Percentiles rank a stretch among this genome's conserved stretches.
These are phyloP conservation scores for Tenthredo scrophulariae DNA, from an alignment of 2,888 invertebrate genomes.

Conservation along the genomic window DNA sequence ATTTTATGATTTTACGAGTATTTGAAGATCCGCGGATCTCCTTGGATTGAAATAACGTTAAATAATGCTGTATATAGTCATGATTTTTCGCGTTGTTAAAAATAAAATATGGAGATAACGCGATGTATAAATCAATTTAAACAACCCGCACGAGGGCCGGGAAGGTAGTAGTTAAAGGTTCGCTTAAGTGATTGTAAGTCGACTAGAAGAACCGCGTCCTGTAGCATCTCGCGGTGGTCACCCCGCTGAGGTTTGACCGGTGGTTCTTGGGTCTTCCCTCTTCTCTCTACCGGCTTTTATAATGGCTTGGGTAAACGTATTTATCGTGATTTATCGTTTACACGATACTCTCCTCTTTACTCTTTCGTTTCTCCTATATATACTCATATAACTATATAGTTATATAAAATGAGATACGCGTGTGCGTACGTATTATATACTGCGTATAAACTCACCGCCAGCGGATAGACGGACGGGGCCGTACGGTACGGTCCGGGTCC, in stretches of 20 bases:
- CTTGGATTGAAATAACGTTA: neutral
- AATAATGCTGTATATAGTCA: neutral
- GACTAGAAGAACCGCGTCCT: slow-evolving; percentile 49
- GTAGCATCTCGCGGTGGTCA: slow-evolving; percentile 37
- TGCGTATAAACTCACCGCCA: slow-evolving; percentile 1
- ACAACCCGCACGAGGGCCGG: slow-evolving; percentile 57
- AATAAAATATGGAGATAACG: slow-evolving; percentile 16
- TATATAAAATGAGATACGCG: neutral
- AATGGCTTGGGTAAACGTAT: slow-evolving; percentile 74
- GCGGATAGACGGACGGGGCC: slow-evolving; percentile 16
- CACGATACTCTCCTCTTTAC: slow-evolving; percentile 64
- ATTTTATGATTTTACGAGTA: neutral
- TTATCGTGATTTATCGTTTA: slow-evolving; percentile 77
- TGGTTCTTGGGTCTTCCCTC: slow-evolving; percentile 54
- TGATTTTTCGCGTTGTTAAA: neutral
- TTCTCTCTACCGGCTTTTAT: slow-evolving; percentile 64
- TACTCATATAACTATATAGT: neutral
- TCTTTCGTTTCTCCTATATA: slow-evolving; percentile 53
- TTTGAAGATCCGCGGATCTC: neutral
- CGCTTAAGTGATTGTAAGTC: slow-evolving; percentile 53
- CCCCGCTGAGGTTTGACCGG: slow-evolving; percentile 56
- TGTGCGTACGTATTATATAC: neutral
- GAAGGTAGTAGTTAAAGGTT: slow-evolving; percentile 52
- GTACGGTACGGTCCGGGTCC: neutral
- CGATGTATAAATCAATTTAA: slow-evolving; percentile 65